Conservation (phyloP, 2,888 invertebrate species). For the Odontomyia ornata region DNA sequence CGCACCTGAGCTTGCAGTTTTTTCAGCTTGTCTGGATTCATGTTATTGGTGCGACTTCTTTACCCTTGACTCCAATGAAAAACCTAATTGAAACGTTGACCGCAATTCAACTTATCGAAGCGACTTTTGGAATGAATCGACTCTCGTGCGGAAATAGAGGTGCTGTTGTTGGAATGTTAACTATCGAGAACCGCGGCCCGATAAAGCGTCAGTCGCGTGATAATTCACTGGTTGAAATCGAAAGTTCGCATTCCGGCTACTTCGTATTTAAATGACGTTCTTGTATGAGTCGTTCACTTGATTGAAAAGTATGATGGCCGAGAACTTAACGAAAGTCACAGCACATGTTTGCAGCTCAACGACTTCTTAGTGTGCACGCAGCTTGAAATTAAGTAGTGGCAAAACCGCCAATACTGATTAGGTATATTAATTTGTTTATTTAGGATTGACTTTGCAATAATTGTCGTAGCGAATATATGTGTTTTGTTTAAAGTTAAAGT, state of each 20-base stretch:
- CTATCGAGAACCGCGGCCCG: neutral
- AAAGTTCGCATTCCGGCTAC: neutral
- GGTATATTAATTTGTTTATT: no score
- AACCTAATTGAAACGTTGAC: neutral
- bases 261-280: neutral
- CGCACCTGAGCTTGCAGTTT: conserved; percentile 86
- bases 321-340: neutral
- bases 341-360: neutral
- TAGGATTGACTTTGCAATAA: no score
- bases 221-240: neutral
- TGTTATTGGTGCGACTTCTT: conserved; percentile 13
- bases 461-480: no score
- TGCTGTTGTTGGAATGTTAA: neutral
- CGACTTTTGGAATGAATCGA: neutral
- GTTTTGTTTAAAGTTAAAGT: no score
- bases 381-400: no score
- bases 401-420: no score
- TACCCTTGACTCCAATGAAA: neutral
- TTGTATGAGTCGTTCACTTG: neutral
- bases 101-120: neutral
- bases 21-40: conserved; percentile 75
- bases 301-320: neutral
- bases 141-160: neutral
- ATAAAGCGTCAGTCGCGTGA: neutral
- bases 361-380: no score